Percentiles rank a stretch among this genome's conserved stretches.
phyloP scores from a whole-genome alignment of 2,888 invertebrate species.

The Leucophenga montana region DNA sequence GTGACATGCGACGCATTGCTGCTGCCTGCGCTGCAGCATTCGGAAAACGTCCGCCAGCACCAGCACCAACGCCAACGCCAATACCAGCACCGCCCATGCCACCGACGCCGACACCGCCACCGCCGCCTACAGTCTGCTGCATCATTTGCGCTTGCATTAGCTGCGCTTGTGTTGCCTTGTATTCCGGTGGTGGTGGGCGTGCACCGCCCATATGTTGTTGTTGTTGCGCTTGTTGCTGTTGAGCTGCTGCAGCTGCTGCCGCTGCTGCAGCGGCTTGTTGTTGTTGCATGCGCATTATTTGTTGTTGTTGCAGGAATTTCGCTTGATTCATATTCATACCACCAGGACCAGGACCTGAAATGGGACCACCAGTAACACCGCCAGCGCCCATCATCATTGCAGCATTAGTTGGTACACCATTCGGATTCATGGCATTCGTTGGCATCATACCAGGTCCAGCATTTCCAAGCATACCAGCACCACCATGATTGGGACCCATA shows the following conservation, averaged over 20 bases:
- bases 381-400: conserved; percentile 64
- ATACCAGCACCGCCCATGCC: conserved; percentile 58
- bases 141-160: conserved; percentile 76
- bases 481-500: conserved; percentile 49
- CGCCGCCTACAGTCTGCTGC: conserved; percentile 72
- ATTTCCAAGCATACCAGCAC: conserved; percentile 25
- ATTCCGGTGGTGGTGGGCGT: conserved; percentile 89
- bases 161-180: conserved; percentile 78
- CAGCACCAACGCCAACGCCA: conserved; percentile 68
- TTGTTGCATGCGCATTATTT: conserved; percentile 75
- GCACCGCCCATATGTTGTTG: conserved; percentile 75
- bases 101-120: conserved; percentile 70
- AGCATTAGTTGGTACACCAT: conserved; percentile 48
- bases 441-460: conserved; percentile 53
- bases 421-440: conserved; percentile 65
- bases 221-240: conserved; percentile 63
- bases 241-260: conserved; percentile 50
- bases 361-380: conserved; percentile 41
- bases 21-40: conserved; percentile 75
- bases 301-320: conserved; percentile 81
- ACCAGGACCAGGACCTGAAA: conserved; percentile 48
- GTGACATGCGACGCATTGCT: conserved; percentile 79
- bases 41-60: conserved; percentile 73
- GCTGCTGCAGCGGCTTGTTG: conserved; percentile 37
- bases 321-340: conserved; percentile 75